Evolutionary conservation across 2,797 vertebrate genomes (phyloP), one percentile per base, ranked within the genome.

Genomic region (Onychomys arenicola): DNA sequence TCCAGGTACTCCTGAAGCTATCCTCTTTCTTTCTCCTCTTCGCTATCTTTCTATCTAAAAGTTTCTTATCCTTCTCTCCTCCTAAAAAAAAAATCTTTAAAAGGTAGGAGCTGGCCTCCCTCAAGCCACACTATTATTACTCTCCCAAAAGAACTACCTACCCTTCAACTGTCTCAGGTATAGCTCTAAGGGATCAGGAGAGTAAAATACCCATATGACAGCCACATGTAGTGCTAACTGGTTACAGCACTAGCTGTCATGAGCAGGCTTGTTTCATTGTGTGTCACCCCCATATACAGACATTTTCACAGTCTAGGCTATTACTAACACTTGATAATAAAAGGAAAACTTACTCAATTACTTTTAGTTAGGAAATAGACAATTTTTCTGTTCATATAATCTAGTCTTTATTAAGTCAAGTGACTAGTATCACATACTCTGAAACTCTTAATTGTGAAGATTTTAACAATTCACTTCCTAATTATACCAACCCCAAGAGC

Each of bases 371-470:
- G 90, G 46, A 95, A 92, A 96, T 17, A 90, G 55, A 91, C 32
- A 71, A 87, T 17, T 90, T 59, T 92, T 61, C 61, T 8, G 91
- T 84, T 69, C 90, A 57, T 96, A 82, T 57, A 97, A 97, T 95
- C 77, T 97, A 97, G 91, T 1, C 6, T 99, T 98, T 99, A 99
- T 98, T 99, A 97, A 90, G 94, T 98, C 98, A 98, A 98, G 97
- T 98, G 97, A 97, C 97, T 95, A 93, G 77, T 98, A 98, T 98
- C 98, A 98, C 85, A 98, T 83, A 98, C 92, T 97, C 97, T 94
- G 82, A 97, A 93, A 96, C 97, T 93, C 90, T 98, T 92, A 86
- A 98, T 90, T 93, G 82, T 57, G 95, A 97, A 98, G 95, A 93
- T 92, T 86, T 97, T 59, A 76, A 93, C 94, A 97, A 96, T 78